Conservation (phyloP, 1,140 invertebrate genomes). For the Drosophila hydei region DNA sequence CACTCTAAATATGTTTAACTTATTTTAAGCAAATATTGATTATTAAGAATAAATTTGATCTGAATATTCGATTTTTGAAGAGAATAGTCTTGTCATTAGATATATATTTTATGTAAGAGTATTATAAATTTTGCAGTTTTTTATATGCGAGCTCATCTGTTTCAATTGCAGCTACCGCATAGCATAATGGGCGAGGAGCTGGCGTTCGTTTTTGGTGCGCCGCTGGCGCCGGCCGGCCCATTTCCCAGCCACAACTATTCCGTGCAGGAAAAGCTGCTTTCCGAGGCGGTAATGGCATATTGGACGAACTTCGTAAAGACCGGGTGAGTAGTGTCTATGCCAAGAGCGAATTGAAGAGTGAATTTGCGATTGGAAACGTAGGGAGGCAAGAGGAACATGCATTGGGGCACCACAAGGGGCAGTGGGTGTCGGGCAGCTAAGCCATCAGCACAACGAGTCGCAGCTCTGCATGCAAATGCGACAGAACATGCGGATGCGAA, state of each 20-base stretch:
- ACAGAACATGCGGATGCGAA: constrained; percentile 45
- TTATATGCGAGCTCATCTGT: neutral
- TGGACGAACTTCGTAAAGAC: constrained; percentile 95
- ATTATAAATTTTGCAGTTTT: neutral
- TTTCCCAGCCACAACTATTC: constrained; percentile 89
- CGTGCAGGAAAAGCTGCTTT: constrained; percentile 90
- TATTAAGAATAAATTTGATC: too few relatives aligned
- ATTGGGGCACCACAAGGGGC: neutral
- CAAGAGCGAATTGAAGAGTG: constrained; percentile 65
- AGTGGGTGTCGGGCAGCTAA: constrained; percentile 17
- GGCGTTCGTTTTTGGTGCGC: constrained; percentile 95
- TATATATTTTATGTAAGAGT: too few relatives aligned
- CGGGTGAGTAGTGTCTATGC: constrained; percentile 86
- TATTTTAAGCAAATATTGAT: too few relatives aligned
- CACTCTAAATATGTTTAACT: too few relatives aligned
- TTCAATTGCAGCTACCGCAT: constrained; percentile 83
- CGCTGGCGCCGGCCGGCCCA: constrained; percentile 90
- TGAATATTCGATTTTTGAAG: too few relatives aligned
- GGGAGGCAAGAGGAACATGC: neutral
- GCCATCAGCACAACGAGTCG: constrained; percentile 58
- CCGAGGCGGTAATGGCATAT: constrained; percentile 92
- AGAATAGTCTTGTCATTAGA: too few relatives aligned
- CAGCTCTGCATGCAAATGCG: constrained; percentile 70
- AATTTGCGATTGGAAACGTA: constrained; percentile 46
- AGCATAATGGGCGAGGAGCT: constrained; percentile 95